Evolutionary conservation across 2,113 vertebrate species (phyloP).

Genomic region (Crotalus tigris): DNA sequence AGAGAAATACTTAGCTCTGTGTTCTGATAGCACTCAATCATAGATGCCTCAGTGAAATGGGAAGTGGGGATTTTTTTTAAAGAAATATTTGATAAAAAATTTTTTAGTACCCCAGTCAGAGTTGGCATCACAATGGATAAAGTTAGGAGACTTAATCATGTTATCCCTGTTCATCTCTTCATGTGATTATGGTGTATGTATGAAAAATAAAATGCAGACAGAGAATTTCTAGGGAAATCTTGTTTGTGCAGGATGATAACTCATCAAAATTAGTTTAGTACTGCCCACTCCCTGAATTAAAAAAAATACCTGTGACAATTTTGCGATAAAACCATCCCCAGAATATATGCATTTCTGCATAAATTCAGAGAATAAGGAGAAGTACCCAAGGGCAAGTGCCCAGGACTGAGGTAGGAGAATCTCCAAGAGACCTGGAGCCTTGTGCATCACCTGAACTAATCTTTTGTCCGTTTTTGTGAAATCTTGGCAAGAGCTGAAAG

Average conservation of each 20-base stretch:
- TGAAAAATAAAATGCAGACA: background rate
- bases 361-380: background rate
- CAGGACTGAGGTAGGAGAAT: background rate
- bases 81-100: background rate
- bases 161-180: background rate
- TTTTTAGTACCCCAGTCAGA: background rate
- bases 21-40: background rate
- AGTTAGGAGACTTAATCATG: background rate
- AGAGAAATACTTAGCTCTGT: background rate
- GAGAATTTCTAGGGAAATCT: background rate
- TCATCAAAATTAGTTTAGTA: background rate
- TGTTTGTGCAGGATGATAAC: background rate
- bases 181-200: background rate
- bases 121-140: background rate
- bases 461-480: background rate
- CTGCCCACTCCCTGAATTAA: background rate
- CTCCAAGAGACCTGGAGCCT: background rate
- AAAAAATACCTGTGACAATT: background rate
- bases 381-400: background rate
- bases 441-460: background rate
- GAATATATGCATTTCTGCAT: background rate
- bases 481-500: background rate
- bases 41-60: background rate
- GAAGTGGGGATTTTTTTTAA: background rate
- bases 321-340: background rate